Base-by-base conservation (phyloP, 2,888 invertebrate species). In the Hirtodrosophila histrioides region DNA sequence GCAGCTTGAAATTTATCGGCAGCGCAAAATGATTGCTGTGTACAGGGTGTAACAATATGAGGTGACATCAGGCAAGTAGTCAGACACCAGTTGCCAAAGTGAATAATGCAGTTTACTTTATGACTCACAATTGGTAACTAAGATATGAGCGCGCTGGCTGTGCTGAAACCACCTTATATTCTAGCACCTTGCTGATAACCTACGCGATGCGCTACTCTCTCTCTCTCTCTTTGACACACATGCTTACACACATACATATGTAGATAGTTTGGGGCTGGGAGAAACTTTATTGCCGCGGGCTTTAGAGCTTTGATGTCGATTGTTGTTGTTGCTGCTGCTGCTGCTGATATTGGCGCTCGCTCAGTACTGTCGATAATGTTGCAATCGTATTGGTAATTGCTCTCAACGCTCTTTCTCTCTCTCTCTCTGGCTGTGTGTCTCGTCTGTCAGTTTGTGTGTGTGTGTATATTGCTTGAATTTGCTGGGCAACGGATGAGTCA, bases 401-500 rank as follows among this genome's bases (percentile, higher is more conserved):
- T 65, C 66, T 65, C 66, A 9, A 9, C 9, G 7, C 27, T 27
- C 27, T 27, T 2, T 8, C 7, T 31, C 1, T 31, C 3, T 31
- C 4, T 9, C 4, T 46, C 37, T 43, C 12, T 37, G 48, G 12
- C 31, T 39, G 57, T 31, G 49, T 24, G 24, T 35, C 27, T 27
- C 3, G 11, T 35, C n/a, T n/a, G 39, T 61, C 68, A 57, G 51
- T 62, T 35, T 43, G 41, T 51, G 5, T 55, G 45, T 61, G 50
- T 49, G 40, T 48, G 44, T 40, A 44, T 57, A 49, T 69, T 78
- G 77, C 69, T 80, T 64, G 73, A 78, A 72, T 79, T 76, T 66
- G 55, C 73, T 74, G 62, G 73, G 77, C 77, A 65, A 62, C 69
- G 75, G 72, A 71, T 81, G 81, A 81, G 82, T 83, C 82, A 83